Conservation (phyloP, 2,113 vertebrate species). For the Microcebus tavaratra region DNA sequence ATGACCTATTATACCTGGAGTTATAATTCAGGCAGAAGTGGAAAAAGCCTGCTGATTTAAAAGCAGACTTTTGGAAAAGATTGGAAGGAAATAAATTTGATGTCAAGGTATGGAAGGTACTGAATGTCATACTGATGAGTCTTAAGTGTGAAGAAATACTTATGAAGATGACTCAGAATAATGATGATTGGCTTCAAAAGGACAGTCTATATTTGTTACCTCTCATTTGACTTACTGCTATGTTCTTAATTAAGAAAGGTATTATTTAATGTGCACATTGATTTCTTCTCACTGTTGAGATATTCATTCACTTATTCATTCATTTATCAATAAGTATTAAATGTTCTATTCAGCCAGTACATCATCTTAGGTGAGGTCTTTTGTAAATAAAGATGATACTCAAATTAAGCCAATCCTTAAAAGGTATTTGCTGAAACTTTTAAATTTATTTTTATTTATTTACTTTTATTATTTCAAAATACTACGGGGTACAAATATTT, state of each 20-base stretch:
- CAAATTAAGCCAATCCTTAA: not conserved
- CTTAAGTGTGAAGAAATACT: not conserved
- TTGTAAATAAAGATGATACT: not conserved
- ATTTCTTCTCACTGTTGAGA: not conserved
- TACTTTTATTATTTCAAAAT: not conserved
- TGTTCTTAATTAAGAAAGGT: not conserved
- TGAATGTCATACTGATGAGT: not conserved
- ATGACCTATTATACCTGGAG: not conserved
- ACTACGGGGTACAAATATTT: no score
- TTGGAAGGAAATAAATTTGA: not conserved
- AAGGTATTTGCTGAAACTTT: not conserved
- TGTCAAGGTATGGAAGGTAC: not conserved
- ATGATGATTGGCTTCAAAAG: not conserved
- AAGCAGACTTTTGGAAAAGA: not conserved
- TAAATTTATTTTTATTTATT: not conserved
- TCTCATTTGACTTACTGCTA: not conserved
- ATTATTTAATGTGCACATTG: no score
- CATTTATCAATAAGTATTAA: not conserved
- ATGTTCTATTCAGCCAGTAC: not conserved
- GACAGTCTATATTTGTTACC: not conserved
- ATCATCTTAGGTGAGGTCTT: not conserved
- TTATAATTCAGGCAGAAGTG: not conserved
- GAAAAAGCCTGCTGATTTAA: not conserved
- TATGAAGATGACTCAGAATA: not conserved
- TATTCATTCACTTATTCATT: not conserved